Conservation (phyloP, 37 sponge, comb jelly and placozoan species). For the Sycon ciliatum region DNA sequence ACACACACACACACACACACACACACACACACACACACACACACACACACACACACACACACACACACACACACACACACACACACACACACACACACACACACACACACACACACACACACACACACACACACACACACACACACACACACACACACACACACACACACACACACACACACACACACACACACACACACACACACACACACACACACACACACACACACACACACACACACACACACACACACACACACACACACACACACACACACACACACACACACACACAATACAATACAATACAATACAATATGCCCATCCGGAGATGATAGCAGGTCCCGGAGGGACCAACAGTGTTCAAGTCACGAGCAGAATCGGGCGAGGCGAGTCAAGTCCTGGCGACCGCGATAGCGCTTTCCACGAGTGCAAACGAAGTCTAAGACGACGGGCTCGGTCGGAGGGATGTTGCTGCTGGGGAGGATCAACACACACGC, state of each 20-base stretch:
- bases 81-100: conserved; percentile 40
- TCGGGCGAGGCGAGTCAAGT: too few species aligned
- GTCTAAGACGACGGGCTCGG: too few species aligned
- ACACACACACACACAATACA: background rate
- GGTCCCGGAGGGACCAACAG: too few species aligned
- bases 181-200: background rate
- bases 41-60: conserved; percentile 40
- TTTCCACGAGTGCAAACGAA: too few species aligned
- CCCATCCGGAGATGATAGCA: too few species aligned
- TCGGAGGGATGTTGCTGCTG: too few species aligned
- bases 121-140: conserved; percentile 34
- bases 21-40: conserved; percentile 40
- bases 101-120: conserved; percentile 40
- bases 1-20: conserved; percentile 35
- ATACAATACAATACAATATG: too few species aligned
- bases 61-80: conserved; percentile 40
- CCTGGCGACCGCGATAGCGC: too few species aligned
- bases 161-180: conserved; percentile 5
- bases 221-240: conserved; percentile 5
- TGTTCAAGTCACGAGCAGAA: too few species aligned
- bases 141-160: conserved; percentile 5
- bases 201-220: background rate
- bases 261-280: conserved; percentile 5
- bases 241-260: conserved; percentile 1
- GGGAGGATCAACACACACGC: too few species aligned